phyloP scores from a whole-genome alignment of 1,140 invertebrate species.

The Trachelipus rathkii region DNA sequence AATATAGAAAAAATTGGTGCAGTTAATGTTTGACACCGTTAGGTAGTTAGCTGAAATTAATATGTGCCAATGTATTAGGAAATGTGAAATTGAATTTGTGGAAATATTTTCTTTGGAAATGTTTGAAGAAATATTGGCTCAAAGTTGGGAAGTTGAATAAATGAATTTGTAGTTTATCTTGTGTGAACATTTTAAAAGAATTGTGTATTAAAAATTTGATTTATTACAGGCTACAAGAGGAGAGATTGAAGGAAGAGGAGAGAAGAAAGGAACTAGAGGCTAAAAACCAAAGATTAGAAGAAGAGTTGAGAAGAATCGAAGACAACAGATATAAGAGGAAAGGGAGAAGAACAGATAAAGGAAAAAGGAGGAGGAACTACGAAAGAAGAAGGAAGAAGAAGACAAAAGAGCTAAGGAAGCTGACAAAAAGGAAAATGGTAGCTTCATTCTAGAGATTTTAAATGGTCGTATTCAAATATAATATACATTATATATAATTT shows the following conservation, averaged over 20 bases:
- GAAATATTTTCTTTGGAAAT: too few species aligned
- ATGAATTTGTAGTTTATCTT: too few species aligned
- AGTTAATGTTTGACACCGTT: too few species aligned
- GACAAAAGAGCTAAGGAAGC: not conserved
- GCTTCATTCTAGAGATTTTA: too few species aligned
- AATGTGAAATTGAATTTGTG: too few species aligned
- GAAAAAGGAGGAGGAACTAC: constrained; percentile 20
- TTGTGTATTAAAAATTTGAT: not conserved
- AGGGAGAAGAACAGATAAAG: constrained; percentile 22
- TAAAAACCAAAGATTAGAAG: constrained; percentile 9
- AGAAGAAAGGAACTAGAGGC: not conserved
- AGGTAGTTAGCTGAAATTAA: too few species aligned
- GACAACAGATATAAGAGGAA: constrained; percentile 18
- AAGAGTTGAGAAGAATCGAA: constrained; percentile 6
- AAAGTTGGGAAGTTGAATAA: too few species aligned
- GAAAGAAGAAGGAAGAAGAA: not conserved
- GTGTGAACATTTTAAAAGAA: not conserved
- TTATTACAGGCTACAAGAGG: not conserved
- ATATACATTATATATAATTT: not conserved
- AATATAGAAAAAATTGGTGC: too few species aligned
- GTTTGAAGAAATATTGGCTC: too few species aligned
- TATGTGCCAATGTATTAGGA: too few species aligned
- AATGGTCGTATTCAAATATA: too few species aligned
- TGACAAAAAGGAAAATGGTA: not conserved
- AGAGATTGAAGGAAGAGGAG: constrained; percentile 33